Conservation (phyloP, 1,140 invertebrate species). For the Cyrtorhinus lividipennis region DNA sequence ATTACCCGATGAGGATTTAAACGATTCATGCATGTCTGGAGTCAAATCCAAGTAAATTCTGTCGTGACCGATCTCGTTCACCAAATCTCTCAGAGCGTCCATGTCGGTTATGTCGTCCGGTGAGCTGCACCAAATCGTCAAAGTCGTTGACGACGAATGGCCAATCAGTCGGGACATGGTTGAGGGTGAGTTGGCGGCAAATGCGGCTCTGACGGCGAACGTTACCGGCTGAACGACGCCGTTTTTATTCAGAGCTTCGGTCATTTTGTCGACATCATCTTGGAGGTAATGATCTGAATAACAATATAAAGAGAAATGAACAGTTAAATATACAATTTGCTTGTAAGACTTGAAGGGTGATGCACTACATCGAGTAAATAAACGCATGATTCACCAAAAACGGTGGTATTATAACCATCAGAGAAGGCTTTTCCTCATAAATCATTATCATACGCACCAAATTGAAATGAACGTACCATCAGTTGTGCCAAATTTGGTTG, state of each 20-base stretch:
- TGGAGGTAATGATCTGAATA: slow-evolving; percentile 43
- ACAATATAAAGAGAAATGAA: too few species aligned
- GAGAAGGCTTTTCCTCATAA: too few species aligned
- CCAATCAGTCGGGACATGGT: slow-evolving; percentile 37
- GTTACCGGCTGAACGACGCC: slow-evolving; percentile 50
- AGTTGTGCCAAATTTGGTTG: slow-evolving; percentile 46
- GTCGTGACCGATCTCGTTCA: slow-evolving; percentile 42
- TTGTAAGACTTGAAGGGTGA: too few species aligned
- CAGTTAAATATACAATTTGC: too few species aligned
- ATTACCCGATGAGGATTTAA: neutral
- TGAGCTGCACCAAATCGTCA: slow-evolving; percentile 58
- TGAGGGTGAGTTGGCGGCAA: slow-evolving; percentile 46
- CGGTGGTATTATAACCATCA: too few species aligned
- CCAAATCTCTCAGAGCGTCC: slow-evolving; percentile 39
- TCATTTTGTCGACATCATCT: slow-evolving; percentile 56
- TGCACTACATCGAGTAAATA: too few species aligned
- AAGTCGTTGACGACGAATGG: slow-evolving; percentile 32
- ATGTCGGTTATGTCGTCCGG: slow-evolving; percentile 44
- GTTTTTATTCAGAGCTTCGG: slow-evolving; percentile 40
- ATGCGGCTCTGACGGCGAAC: slow-evolving; percentile 63
- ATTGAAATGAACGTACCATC: too few species aligned
- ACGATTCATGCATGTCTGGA: slow-evolving; percentile 29
- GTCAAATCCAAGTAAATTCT: slow-evolving; percentile 51
- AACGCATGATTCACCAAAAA: too few species aligned
- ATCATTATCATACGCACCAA: too few species aligned